A percentile compares a stretch with the other conserved stretches of the same genome.
Conservation (phyloP, 2,797 vertebrate genomes). For the Onychomys torridus region DNA sequence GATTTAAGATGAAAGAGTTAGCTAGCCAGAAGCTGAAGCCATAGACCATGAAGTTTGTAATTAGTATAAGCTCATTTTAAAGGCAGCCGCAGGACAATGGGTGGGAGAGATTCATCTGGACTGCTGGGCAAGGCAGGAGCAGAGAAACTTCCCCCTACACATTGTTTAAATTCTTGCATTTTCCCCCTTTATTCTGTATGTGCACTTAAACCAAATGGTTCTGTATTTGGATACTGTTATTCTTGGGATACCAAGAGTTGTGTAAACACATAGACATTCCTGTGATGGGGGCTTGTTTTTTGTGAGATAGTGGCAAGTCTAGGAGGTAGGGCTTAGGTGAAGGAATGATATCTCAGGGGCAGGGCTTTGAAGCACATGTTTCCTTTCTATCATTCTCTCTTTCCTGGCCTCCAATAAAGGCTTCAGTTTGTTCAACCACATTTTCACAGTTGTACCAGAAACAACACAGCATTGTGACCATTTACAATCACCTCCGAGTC, state of each 20-base stretch:
- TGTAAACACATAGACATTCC: no score
- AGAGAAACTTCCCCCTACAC: no score
- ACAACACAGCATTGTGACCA: neutral
- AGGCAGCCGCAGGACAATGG: no score
- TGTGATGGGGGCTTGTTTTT: neutral
- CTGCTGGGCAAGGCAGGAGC: no score
- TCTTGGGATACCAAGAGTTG: neutral
- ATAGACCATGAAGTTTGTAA: no score
- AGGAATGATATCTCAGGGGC: neutral
- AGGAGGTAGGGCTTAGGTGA: neutral
- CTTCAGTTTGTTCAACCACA: neutral
- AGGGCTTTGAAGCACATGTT: neutral
- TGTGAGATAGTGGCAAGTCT: neutral
- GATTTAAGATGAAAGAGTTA: no score
- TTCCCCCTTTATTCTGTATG: neutral
- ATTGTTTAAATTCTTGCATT: neutral
- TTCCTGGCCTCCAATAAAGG: neutral
- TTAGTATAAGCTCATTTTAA: no score
- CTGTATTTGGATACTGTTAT: neutral
- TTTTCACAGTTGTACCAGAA: neutral
- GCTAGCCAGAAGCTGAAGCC: no score
- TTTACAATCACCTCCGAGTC: neutral
- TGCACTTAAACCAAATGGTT: neutral
- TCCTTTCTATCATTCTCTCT: neutral
- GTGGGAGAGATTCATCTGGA: no score